These are phyloP conservation scores for Pedionomus torquatus DNA, from an alignment of 2,113 vertebrate species.

Conservation along the genomic window DNA sequence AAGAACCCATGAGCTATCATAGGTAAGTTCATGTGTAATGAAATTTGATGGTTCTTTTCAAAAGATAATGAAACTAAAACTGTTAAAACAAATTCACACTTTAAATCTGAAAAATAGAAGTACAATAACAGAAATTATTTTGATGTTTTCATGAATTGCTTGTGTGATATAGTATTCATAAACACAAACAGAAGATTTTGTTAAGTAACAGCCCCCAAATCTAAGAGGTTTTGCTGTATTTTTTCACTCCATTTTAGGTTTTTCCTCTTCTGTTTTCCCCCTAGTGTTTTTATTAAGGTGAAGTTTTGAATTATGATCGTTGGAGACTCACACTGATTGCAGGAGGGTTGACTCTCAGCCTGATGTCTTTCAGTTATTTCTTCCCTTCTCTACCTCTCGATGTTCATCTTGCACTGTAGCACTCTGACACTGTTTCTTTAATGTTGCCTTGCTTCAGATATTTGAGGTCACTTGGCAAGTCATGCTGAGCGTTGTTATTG, in stretches of 20 bases:
- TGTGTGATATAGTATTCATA: not conserved
- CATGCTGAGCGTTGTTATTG: not conserved
- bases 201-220: rapidly evolving
- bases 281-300: not conserved
- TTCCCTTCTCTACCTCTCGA: not conserved
- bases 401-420: not conserved
- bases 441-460: not conserved
- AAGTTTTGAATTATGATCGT: not conserved
- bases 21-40: not conserved
- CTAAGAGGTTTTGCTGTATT: not conserved
- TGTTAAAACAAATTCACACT: not conserved
- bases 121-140: not conserved
- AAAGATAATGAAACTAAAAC: not conserved
- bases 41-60: not conserved
- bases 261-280: not conserved
- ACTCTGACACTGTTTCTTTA: not conserved
- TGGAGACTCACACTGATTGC: not conserved
- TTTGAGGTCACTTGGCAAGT: not conserved
- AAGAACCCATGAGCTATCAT: not conserved
- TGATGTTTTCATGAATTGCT: not conserved
- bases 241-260: not conserved
- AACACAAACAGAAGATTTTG: not conserved
- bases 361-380: not conserved
- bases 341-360: not conserved
- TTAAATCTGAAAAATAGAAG: not conserved